These are phyloP conservation scores for Hesperia comma DNA, from an alignment of 2,888 invertebrate genomes.

Conservation along the genomic window DNA sequence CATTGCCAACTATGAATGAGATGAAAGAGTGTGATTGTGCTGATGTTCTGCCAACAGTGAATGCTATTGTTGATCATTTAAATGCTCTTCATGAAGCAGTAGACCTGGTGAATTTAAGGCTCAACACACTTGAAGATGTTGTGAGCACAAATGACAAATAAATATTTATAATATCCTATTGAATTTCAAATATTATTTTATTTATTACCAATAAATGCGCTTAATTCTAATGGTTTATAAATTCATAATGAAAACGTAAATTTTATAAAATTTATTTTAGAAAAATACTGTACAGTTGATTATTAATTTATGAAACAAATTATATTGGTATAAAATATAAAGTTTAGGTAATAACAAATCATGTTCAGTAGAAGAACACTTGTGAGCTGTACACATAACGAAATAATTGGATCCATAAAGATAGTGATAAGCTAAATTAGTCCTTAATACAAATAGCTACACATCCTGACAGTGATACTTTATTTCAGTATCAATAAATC, in stretches of 20 bases:
- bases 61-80: slow-evolving; percentile 82
- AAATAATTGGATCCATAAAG: not conserved
- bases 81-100: slow-evolving; percentile 83
- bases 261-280: slow-evolving; percentile 7
- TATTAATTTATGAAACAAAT: slow-evolving; percentile 4
- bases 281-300: slow-evolving; percentile 28
- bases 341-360: not conserved
- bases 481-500: slow-evolving; percentile 13
- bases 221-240: not conserved
- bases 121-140: slow-evolving; percentile 79
- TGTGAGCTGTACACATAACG: not conserved
- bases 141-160: slow-evolving; percentile 48
- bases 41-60: slow-evolving; percentile 76
- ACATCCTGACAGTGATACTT: slow-evolving; percentile 1
- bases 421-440: not conserved
- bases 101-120: slow-evolving; percentile 80
- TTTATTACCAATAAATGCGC: slow-evolving; percentile 10
- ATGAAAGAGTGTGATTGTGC: slow-evolving; percentile 71
- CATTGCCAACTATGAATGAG: slow-evolving; percentile 49
- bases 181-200: not conserved
- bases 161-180: slow-evolving; percentile 39
- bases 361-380: not conserved
- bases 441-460: slow-evolving; percentile 12
- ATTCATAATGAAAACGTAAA: not conserved
- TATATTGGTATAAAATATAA: not conserved